A percentile compares a stretch with the other conserved stretches of the same genome.
Evolutionary conservation across 1,140 invertebrate genomes (phyloP).

Genomic region (Ctenoplectra terminalis): DNA sequence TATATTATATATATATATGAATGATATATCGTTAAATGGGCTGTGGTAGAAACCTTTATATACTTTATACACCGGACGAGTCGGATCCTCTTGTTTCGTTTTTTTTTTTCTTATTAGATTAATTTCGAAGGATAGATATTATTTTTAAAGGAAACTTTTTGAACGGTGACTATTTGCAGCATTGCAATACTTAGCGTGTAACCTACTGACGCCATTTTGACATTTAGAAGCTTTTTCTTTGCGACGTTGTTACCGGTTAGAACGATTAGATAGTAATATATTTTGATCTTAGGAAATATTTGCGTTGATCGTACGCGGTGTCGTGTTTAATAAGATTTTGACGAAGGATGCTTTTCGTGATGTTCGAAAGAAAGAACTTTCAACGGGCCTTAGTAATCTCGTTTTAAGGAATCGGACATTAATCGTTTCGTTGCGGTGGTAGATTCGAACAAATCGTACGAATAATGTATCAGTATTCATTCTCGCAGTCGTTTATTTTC

Average conservation of each 20-base stretch:
- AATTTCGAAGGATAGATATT: background rate
- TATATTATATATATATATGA: slow-evolving; percentile 67
- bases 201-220: background rate
- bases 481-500: background rate
- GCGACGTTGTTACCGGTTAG: background rate
- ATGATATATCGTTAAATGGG: slow-evolving; percentile 80
- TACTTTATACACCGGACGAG: slow-evolving; percentile 68
- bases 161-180: background rate
- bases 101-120: slow-evolving; percentile 2
- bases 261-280: background rate
- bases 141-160: slow-evolving; percentile 2
- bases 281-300: background rate
- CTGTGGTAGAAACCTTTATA: slow-evolving; percentile 80
- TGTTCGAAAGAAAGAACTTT: background rate
- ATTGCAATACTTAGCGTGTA: background rate
- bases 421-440: background rate
- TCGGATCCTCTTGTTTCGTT: slow-evolving; percentile 62
- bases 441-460: background rate
- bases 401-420: slow-evolving; percentile 1
- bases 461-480: slow-evolving; percentile 35
- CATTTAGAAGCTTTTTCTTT: slow-evolving; percentile 21
- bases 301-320: background rate
- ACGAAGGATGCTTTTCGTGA: background rate
- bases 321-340: background rate
- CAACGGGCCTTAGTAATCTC: background rate